Conservation (phyloP, 2,888 invertebrate genomes). For the Chromoteleia sp. region DNA sequence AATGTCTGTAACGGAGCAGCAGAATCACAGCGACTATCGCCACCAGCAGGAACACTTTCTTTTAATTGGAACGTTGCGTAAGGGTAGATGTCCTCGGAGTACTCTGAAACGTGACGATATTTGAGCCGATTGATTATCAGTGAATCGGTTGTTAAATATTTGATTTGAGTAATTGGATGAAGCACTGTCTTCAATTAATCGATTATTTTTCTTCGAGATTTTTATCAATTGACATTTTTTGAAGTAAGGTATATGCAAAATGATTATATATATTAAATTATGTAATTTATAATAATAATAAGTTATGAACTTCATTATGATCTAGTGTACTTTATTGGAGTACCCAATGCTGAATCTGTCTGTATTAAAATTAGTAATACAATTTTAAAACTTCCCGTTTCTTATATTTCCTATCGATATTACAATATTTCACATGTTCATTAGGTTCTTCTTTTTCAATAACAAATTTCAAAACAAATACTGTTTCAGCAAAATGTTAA, state of each 20-base stretch:
- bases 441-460: too few species aligned
- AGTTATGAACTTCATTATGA: too few species aligned
- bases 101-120: constrained; percentile 87
- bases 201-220: background rate
- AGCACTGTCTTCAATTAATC: background rate
- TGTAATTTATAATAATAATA: too few species aligned
- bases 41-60: constrained; percentile 92
- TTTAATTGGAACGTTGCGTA: constrained; percentile 95
- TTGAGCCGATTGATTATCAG: constrained; percentile 8
- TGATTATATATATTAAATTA: too few species aligned
- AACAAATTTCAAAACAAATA: background rate
- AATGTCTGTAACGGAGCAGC: constrained; percentile 87
- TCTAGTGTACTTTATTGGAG: too few species aligned
- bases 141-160: constrained; percentile 7
- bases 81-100: constrained; percentile 96
- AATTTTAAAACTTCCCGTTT: too few species aligned
- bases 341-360: too few species aligned
- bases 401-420: too few species aligned
- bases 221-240: background rate
- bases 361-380: too few species aligned
- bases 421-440: too few species aligned
- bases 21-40: constrained; percentile 94
- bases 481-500: background rate
- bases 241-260: too few species aligned
- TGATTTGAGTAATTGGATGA: background rate